phyloP scores from a whole-genome alignment of 2,888 invertebrate genomes.

The Callinectes sapidus region DNA sequence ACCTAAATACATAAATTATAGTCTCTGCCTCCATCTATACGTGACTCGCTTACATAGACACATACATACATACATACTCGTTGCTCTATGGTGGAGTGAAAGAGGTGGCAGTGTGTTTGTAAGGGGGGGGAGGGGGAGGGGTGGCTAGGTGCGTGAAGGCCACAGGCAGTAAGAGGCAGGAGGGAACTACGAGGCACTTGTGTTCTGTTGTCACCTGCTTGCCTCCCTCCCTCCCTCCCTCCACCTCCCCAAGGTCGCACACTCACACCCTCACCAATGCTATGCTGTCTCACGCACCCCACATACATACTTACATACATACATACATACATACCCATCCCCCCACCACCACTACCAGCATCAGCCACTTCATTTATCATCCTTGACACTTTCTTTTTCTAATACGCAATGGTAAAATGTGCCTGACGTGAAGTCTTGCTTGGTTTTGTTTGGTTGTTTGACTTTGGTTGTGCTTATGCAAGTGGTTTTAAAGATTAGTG shows the following conservation, averaged over 20 bases:
- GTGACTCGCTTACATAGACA: background rate
- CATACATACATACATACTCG: background rate
- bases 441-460: background rate
- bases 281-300: background rate
- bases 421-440: background rate
- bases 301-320: background rate
- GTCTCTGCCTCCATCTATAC: background rate
- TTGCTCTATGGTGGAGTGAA: background rate
- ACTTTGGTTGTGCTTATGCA: too few species aligned
- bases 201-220: background rate
- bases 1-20: background rate
- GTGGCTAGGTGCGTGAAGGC: background rate
- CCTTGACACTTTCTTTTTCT: background rate
- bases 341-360: background rate
- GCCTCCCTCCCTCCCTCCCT: background rate
- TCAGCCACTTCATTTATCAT: background rate
- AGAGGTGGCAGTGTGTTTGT: background rate
- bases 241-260: background rate
- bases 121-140: too few species aligned
- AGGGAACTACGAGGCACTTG: background rate
- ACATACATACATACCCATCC: background rate
- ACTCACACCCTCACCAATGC: background rate
- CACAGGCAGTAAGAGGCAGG: background rate
- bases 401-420: background rate
- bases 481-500: too few species aligned